Conservation (phyloP, 2,797 vertebrate species). For the Danio albolineatus region DNA sequence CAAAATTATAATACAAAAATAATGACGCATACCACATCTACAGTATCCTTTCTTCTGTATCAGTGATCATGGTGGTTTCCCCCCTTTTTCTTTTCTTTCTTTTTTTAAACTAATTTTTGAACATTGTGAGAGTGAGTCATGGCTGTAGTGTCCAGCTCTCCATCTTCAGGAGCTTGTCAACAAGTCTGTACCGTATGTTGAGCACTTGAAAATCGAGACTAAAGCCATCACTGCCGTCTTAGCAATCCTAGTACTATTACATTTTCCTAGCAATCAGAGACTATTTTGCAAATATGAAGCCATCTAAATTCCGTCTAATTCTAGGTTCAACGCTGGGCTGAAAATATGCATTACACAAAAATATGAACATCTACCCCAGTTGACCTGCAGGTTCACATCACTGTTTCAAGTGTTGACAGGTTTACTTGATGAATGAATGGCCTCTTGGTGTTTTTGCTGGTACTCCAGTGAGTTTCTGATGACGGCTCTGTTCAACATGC, state of each 20-base stretch:
- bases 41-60: too few relatives aligned
- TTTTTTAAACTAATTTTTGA: too few relatives aligned
- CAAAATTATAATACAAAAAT: too few relatives aligned
- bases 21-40: too few relatives aligned
- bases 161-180: neutral
- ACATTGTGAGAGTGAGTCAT: neutral
- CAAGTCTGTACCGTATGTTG: neutral
- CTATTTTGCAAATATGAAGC: conserved; percentile 5
- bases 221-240: neutral
- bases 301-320: neutral
- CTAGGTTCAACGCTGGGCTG: neutral
- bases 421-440: conserved; percentile 21
- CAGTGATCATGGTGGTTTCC: too few relatives aligned
- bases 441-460: neutral
- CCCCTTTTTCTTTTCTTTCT: too few relatives aligned
- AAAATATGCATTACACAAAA: conserved; percentile 3
- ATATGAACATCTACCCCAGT: neutral
- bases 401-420: conserved; percentile 4
- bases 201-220: conserved; percentile 26
- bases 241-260: neutral
- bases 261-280: conserved; percentile 11
- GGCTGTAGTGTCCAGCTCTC: neutral
- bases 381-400: conserved; percentile 8
- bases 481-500: neutral
- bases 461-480: conserved; percentile 1